Base-by-base conservation (phyloP, 2,888 invertebrate species). In the Drosophila buzzatii region DNA sequence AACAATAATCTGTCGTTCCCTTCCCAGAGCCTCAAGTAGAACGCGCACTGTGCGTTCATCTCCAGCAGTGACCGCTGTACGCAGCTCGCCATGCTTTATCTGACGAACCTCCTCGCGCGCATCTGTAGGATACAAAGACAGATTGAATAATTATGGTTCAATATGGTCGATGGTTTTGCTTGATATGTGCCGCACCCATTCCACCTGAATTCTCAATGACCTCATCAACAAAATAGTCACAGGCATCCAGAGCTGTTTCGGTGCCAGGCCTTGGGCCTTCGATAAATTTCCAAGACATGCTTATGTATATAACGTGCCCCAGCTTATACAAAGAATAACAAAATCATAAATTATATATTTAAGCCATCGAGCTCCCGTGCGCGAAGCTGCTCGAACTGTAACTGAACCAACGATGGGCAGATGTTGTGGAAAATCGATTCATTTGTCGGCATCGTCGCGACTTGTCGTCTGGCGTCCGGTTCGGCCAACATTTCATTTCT, bases 51-150 rank as follows among this genome's bases (percentile, higher is more conserved):
- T 94, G 18, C 93, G 93, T 6, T 94, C 94, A 89, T 98, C 97
- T 0, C 96, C 97, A n/a, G 95, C 94, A 60, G 94, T 94, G 79
- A 97, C 96, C 52, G 97, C 96, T 84, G 97, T 96, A 14, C 97
- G 95, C 37, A 98, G 94, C 52, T 96, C 95, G 16, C 95, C 94
- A 93, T 98, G 97, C 66, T 96, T 95, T 18, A 96, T 95, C 62
- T 96, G 94, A 56, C 96, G 92, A 75, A 96, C 95, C 79, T 96
- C 95, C 92, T 98, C 98, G 85, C 95, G 91, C 41, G 92, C 92
- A 92, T 93, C 93, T 93, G 73, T 5, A 8, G 16, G n/a, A 1
- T 3, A 47, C 8, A 23, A 27, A 10, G 44, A 4, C 55, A 10
- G 0, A 65, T 35, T 45, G 41, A 18, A 52, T 23, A 14, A 31